Percentiles rank a stretch among this genome's conserved stretches.
These are phyloP conservation scores for Grus americana DNA, from an alignment of 2,113 vertebrate genomes.

Conservation along the genomic window DNA sequence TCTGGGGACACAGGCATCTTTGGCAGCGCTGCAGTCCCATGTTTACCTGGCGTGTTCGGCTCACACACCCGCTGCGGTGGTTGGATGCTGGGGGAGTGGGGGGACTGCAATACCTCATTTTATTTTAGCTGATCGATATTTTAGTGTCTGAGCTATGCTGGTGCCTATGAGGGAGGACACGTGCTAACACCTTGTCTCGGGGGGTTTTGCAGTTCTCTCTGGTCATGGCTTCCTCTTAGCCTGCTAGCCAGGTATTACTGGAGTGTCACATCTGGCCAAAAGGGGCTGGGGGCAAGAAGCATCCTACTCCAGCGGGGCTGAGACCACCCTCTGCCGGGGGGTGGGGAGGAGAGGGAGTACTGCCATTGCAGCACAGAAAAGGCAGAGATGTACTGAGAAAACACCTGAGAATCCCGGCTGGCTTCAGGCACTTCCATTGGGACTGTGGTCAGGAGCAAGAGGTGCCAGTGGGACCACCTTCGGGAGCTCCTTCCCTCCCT, in stretches of 20 bases:
- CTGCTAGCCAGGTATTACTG: neutral
- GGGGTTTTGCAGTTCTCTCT: neutral
- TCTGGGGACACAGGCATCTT: neutral
- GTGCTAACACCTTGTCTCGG: neutral
- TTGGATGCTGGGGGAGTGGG: accelerated
- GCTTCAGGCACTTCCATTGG: accelerated
- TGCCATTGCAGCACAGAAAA: neutral
- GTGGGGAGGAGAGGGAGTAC: neutral
- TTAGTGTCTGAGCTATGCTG: neutral
- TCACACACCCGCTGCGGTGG: accelerated
- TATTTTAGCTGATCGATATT: accelerated
- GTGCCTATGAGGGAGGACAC: neutral
- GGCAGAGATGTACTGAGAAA: neutral
- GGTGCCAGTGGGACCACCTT: accelerated
- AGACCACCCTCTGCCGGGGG: neutral
- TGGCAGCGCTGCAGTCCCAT: accelerated
- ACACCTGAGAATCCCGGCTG: neutral
- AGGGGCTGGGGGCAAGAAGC: neutral
- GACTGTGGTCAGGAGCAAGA: neutral
- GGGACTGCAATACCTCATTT: neutral
- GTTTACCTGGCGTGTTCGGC: accelerated
- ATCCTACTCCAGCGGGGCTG: accelerated
- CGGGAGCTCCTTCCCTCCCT: neutral
- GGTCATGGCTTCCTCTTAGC: too few species aligned
- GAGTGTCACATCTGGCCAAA: neutral